Evolutionary conservation across 2,888 invertebrate species (phyloP).

Genomic region (Cistogaster globosa): DNA sequence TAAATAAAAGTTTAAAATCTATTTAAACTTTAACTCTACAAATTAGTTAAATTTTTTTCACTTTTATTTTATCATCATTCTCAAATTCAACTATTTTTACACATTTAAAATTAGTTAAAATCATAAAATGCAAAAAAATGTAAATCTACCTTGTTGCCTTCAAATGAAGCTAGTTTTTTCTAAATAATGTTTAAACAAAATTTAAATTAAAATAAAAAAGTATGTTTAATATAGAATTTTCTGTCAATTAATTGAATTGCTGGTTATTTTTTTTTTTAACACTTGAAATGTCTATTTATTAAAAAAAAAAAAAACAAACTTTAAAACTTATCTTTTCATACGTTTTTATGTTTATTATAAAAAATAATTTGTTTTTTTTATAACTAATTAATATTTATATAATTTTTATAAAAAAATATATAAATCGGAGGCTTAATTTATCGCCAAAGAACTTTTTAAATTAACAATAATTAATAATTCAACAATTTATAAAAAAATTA

Average conservation of each 20-base stretch:
- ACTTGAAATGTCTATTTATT: conserved; percentile 63
- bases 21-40: conserved; percentile 61
- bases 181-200: conserved; percentile 64
- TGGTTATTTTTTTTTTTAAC: conserved; percentile 66
- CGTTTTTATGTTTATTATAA: conserved; percentile 53
- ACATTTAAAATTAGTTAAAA: conserved; percentile 61
- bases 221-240: conserved; percentile 42
- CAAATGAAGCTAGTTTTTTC: conserved; percentile 80
- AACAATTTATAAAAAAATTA: conserved; percentile 49
- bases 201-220: conserved; percentile 22
- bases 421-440: conserved; percentile 82
- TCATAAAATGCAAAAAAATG: conserved; percentile 63
- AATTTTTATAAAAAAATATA: conserved; percentile 75
- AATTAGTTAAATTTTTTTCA: conserved; percentile 70
- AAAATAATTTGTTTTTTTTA: conserved; percentile 67
- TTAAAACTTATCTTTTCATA: conserved; percentile 47
- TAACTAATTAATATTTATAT: conserved; percentile 71
- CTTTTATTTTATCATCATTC: conserved; percentile 61
- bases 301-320: conserved; percentile 31
- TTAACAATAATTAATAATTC: conserved; percentile 72
- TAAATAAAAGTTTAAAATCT: conserved; percentile 35
- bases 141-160: conserved; percentile 81
- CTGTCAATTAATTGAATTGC: conserved; percentile 70
- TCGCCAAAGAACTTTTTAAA: conserved; percentile 80
- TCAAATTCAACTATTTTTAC: conserved; percentile 67